Base-by-base conservation (phyloP, 35 echinoderm and acorn worm species). In the Heliocidaris tuberculata region DNA sequence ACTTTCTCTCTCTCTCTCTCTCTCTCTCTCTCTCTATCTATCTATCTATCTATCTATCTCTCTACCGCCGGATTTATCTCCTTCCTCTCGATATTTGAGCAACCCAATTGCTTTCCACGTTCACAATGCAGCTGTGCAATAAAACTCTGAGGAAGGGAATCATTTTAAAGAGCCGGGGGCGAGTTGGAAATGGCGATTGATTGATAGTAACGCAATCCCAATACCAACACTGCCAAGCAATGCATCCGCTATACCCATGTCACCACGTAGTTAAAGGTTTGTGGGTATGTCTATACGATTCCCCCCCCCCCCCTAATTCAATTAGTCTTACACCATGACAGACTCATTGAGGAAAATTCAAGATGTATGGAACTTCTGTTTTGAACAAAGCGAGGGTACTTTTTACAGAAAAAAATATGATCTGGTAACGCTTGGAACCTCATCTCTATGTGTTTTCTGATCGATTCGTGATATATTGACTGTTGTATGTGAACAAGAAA, bases 91-190 rank as follows among this genome's bases (percentile, higher is more conserved):
- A 78, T 78, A 78, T 78, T 78, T 78, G 65, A 78, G 65, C 65
- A 78, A 78, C 65, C 65, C 65, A 78, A 78, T 78, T 78, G 65
- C 65, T 78, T 78, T 19, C 65, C 65, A 78, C 65, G 65, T 78
- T 78, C 65, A 78, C 65, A 78, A 78, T 78, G 65, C 65, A 78
- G 65, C 65, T 78, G 65, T 78, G 65, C 65, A 78, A 78, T 78
- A 78, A 78, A 27, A 78, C 65, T 78, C 65, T 21, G 65, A 78
- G 65, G 65, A 78, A 78, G 27, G 65, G 65, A 78, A 78, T 78
- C 65, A 78, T 78, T 78, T 78, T 78, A 78, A 78, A 78, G 65
- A 78, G 65, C 65, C 65, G 21, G 27, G 65, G 65, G 65, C 65
- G 27, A n/a, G 65, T 78, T 78, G 65, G 21, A 78, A 78, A 78